Evolutionary conservation across 2,888 invertebrate genomes (phyloP), one percentile per base, ranked within the genome.

Genomic region (Spisula solida): DNA sequence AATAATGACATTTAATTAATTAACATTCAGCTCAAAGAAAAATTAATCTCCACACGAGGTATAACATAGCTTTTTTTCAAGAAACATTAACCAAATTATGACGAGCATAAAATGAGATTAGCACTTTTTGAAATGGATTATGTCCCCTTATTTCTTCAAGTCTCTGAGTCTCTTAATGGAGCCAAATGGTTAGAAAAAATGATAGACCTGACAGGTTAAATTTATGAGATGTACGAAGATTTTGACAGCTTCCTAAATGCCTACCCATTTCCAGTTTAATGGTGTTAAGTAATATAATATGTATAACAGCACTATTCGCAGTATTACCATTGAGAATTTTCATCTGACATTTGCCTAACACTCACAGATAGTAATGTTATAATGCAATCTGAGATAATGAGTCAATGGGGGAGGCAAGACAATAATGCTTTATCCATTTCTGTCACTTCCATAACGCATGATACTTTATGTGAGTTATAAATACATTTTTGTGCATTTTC

Each of bases 281-380:
- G 83, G 83, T 83, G 83, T 75, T 83, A 83, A 83, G 83, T 83
- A 83, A 83, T 83, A 41, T 83, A 83, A 83, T 83, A 83, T 83
- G 83, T 83, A 70, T 75, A 75, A 47, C 56, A 29, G 47, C 66
- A 66, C 66, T 34, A 10, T 34, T 75, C 75, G 31, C 31, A 6
- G 31, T 75, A 34, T 75, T 75, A 75, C 75, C 34, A 75, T 75
- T 34, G 75, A 75, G 41, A 51, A 75, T 75, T 41, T 78, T 85
- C 51, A 47, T 47, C 81, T 51, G 51, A 29, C 48, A 81, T 25
- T 47, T 66, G 66, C 82, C 18, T 75, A 75, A 75, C 75, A 75
- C 75, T 75, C 75, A 34, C 31, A 31, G 75, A 75, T 31, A 75
- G n/a, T 75, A 31, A 75, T 75, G 75, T 75, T 18, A 75, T 75